phyloP scores from a whole-genome alignment of 2,113 vertebrate species.

The Chaenocephalus aceratus region DNA sequence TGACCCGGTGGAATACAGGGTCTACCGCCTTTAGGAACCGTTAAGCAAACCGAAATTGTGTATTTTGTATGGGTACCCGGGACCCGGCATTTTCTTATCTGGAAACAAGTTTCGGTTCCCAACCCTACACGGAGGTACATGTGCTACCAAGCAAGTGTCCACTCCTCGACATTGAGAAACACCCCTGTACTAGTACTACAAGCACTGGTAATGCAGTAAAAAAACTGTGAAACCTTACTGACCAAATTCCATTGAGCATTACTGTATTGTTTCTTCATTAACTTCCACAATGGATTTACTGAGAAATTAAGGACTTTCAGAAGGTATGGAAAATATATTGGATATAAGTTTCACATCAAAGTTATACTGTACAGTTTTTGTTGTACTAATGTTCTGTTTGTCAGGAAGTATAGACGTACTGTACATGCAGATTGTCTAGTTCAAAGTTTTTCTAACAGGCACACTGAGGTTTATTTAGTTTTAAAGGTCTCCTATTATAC shows the following conservation, averaged over 20 bases:
- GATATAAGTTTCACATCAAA: constrained; percentile 1
- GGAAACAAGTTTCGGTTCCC: too few relatives aligned
- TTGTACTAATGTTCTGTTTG: constrained; percentile 4
- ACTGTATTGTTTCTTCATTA: constrained; percentile 22
- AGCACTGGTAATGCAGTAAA: neutral
- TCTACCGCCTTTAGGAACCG: too few relatives aligned
- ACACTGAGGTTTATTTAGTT: neutral
- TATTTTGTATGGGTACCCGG: too few relatives aligned
- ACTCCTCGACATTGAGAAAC: too few relatives aligned
- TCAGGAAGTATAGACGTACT: neutral
- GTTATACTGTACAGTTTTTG: neutral
- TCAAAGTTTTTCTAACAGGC: constrained; percentile 13
- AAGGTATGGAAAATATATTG: constrained; percentile 1
- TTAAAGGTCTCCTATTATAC: neutral
- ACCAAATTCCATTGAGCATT: constrained; percentile 22
- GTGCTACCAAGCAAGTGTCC: too few relatives aligned
- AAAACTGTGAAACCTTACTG: neutral
- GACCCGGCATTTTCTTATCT: too few relatives aligned
- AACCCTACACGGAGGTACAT: too few relatives aligned
- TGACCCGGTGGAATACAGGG: too few relatives aligned
- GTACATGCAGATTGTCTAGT: constrained; percentile 10
- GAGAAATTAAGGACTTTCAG: constrained; percentile 4
- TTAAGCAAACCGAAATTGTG: too few relatives aligned
- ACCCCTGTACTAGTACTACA: neutral
- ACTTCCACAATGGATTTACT: neutral